Base-by-base conservation (phyloP, 1,140 invertebrate genomes). In the Linepithema humile region DNA sequence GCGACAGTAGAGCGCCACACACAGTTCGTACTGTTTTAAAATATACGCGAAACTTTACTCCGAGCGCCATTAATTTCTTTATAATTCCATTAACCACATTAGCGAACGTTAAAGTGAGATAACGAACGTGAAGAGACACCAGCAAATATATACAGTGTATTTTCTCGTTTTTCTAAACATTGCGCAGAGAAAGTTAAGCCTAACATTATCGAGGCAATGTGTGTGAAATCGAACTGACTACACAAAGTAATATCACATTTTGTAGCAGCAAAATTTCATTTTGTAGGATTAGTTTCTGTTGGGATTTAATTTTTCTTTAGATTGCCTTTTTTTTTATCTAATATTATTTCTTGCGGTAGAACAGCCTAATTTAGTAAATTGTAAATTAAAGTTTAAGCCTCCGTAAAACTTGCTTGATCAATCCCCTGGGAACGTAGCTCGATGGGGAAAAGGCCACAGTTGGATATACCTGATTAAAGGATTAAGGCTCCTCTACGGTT, bases 311-410 rank as follows among this genome's bases (percentile, higher is more conserved):
- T n/a, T n/a, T 3, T 17, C 17, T 15, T 53, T 53, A 7, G 17
- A n/a, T 26, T 38, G 57, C 43, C 35, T 69, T 1, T 70, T 53
- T 32, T 5, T n/a, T 1, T 9, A 32, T 48, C 29, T 57, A 74
- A 74, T 43, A 59, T 38, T 55, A 40, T 10, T 40, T 29, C 23
- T 15, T 3, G 7, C 10, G 17, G 20, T 38, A 53, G 32, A 72
- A 15, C 6, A 29, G 70, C 7, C 35, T 59, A 29, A 20, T 57
- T 69, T 59, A 74, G 12, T 32, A 60, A 74, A 74, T 40, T 73
- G 29, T 50, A 26, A 74, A 59, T 74, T 74, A 74, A 74, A 60
- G 12, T 60, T 32, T 60, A 60, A 74, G 38, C 23, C 17, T 20
- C 48, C n/a, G 23, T 29, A 60, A 59, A 59, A 60, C 10, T 15